phyloP scores from a whole-genome alignment of 2,888 invertebrate species.

The Pantelozetes paolii region DNA sequence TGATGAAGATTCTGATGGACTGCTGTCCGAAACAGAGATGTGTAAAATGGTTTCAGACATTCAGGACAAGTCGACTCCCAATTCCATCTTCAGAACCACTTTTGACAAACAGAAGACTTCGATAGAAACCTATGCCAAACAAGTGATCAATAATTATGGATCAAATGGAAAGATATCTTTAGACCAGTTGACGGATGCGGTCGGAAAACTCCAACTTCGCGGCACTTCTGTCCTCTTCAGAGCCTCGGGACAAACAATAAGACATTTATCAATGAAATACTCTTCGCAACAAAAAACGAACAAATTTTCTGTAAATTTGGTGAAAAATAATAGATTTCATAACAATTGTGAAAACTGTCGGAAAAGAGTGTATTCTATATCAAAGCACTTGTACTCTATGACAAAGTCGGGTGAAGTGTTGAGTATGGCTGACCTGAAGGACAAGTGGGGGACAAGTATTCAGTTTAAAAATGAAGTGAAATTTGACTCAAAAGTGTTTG shows the following conservation, averaged over 20 bases:
- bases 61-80: neutral
- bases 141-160: neutral
- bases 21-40: constrained; percentile 44
- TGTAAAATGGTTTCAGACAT: neutral
- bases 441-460: too few relatives aligned
- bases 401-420: too few relatives aligned
- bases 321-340: too few relatives aligned
- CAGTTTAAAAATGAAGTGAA: too few relatives aligned
- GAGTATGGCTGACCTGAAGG: too few relatives aligned
- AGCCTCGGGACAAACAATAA: constrained; percentile 55
- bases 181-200: constrained; percentile 48
- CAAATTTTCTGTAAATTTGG: neutral
- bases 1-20: constrained; percentile 48
- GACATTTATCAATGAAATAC: constrained; percentile 28
- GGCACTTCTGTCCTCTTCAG: constrained; percentile 66
- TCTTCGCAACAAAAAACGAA: neutral
- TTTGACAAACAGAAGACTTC: neutral
- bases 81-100: neutral
- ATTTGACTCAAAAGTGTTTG: too few relatives aligned
- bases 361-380: too few relatives aligned
- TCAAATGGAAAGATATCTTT: neutral
- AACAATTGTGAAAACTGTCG: too few relatives aligned
- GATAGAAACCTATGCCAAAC: neutral
- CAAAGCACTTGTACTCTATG: too few relatives aligned
- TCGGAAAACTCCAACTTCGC: constrained; percentile 64